A percentile compares a stretch with the other conserved stretches of the same genome.
phyloP scores from a whole-genome alignment of 1,140 invertebrate genomes.

The Pachypsylla venusta region DNA sequence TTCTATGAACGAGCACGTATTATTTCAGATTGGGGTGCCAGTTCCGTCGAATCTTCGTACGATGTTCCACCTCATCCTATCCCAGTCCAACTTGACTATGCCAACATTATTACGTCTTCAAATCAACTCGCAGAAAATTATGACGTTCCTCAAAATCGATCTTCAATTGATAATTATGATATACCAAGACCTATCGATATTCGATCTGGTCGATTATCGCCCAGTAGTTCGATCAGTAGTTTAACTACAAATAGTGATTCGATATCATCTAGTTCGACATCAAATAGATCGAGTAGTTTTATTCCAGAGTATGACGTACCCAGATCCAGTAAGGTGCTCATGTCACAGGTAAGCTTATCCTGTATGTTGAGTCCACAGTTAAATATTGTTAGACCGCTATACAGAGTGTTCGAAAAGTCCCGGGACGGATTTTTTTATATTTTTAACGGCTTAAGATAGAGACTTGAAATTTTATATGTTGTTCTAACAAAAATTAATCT shows the following conservation, averaged over 20 bases:
- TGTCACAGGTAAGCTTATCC: conserved; percentile 25
- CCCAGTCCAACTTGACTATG: conserved; percentile 29
- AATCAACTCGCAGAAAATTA: conserved; percentile 30
- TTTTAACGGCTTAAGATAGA: too few species aligned
- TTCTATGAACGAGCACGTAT: too few species aligned
- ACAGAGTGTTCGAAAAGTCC: too few species aligned
- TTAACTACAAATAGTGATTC: conserved; percentile 17
- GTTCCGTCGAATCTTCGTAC: conserved; percentile 33
- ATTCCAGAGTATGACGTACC: conserved; percentile 50
- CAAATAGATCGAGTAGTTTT: conserved; percentile 27
- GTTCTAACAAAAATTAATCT: too few species aligned
- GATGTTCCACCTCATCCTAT: conserved; percentile 46
- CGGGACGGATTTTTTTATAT: too few species aligned
- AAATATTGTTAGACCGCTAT: background rate
- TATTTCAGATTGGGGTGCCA: conserved; percentile 13
- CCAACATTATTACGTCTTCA: conserved; percentile 31
- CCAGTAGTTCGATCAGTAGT: conserved; percentile 20
- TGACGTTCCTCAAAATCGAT: conserved; percentile 22
- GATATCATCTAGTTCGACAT: conserved; percentile 12
- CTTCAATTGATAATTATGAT: background rate
- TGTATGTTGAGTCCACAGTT: background rate
- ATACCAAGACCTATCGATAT: background rate
- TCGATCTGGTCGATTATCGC: conserved; percentile 8
- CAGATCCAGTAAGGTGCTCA: conserved; percentile 25
- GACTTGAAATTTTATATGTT: too few species aligned